Conservation (phyloP, 2,888 invertebrate species). For the Tillus elongatus region DNA sequence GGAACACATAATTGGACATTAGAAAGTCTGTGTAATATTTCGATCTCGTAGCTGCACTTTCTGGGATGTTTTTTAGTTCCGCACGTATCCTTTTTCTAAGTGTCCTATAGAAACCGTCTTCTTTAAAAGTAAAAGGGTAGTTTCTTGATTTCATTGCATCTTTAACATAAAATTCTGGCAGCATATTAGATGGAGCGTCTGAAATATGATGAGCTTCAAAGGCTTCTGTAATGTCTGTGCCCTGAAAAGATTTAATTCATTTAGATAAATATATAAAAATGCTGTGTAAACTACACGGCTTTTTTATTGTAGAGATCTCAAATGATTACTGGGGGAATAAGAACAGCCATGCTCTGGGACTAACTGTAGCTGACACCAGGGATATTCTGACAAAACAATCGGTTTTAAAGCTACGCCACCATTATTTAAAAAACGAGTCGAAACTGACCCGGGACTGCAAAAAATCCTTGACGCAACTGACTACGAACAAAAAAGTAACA, state of each 20-base stretch:
- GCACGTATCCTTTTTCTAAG: constrained; percentile 51
- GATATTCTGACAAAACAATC: no score
- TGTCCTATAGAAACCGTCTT: constrained; percentile 64
- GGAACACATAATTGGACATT: constrained; percentile 33
- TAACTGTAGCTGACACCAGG: no score
- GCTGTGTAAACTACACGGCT: no score
- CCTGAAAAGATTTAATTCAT: constrained; percentile 44
- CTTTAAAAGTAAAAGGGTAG: constrained; percentile 61
- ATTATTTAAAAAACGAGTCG: no score
- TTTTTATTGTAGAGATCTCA: no score
- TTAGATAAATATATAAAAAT: no score
- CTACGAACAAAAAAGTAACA: no score
- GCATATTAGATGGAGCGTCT: constrained; percentile 46
- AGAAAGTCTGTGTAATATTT: constrained; percentile 39
- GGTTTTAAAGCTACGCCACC: no score
- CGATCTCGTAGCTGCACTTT: constrained; percentile 30
- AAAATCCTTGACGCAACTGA: no score
- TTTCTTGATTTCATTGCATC: constrained; percentile 54
- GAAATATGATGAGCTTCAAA: constrained; percentile 65
- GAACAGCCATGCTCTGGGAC: no score
- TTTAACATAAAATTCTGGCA: constrained; percentile 56
- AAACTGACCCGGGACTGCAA: no score
- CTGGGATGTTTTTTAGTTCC: constrained; percentile 47
- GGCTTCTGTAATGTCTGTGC: constrained; percentile 70
- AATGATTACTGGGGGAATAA: no score